Evolutionary conservation across 2,888 invertebrate genomes (phyloP), one percentile per base, ranked within the genome.

Genomic region (Elmis aenea): DNA sequence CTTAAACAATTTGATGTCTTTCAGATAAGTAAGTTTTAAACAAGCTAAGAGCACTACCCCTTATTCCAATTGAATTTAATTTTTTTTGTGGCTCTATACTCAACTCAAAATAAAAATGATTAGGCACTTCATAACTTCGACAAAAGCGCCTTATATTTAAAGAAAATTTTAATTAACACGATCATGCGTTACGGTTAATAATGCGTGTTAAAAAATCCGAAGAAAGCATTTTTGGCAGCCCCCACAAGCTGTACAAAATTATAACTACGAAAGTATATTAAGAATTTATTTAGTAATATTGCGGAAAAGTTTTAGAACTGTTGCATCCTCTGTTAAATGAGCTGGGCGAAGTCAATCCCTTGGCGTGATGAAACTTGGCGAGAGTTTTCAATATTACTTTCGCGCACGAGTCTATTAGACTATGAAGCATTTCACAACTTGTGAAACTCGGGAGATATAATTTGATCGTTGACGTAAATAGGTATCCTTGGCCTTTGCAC

Each of bases 401-500:
- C 34, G 24, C 37, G 14, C 33, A 25, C 26, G 29, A 35, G 31
- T 39, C 38, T 32, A 46, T 46, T 42, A 46, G 34, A 36, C 34
- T 40, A 37, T 31, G 36, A 34, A 38, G 14, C 33, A 26, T 47
- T 46, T 44, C 41, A 27, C 41, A 46, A 45, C 26, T 44, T 39
- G 42, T 38, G 47, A 45, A 46, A 45, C 46, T 47, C 27, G 21
- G 27, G 23, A 29, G 29, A 29, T 38, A 38, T 35, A 23, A 42
- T 42, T 38, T 42, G 34, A 38, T 42, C 42, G 38, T 20, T 30
- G 37, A 38, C 31, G 31, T 38, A 42, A 38, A 37, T 34, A 26
- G 33, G 33, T 37, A 57, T 54, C 58, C 58, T 58, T 58, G 58
- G 55, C 56, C 58, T 58, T 58, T 58, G 53, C 56, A 54, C 58